phyloP scores from a whole-genome alignment of 2,888 invertebrate species.

The Meghimatium bilineatum region DNA sequence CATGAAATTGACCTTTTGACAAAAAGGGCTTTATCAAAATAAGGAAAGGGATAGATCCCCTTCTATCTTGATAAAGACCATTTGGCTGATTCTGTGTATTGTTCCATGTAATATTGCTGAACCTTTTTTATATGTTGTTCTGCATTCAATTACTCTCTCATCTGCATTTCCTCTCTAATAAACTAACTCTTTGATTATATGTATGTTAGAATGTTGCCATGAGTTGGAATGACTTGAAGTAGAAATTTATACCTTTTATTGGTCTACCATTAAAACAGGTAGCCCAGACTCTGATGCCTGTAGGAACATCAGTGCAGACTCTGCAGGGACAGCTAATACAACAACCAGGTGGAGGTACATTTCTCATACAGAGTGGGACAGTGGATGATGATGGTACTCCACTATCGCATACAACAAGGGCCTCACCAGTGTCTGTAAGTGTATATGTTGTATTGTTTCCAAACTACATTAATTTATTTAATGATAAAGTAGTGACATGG shows the following conservation, averaged over 20 bases:
- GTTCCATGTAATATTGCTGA: no score
- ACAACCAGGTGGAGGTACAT: constrained; percentile 78
- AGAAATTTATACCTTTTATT: not conserved
- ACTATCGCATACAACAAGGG: constrained; percentile 87
- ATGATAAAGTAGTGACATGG: not conserved
- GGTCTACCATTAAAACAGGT: constrained; percentile 41
- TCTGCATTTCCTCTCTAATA: no score
- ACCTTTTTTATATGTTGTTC: no score
- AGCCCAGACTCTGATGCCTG: constrained; percentile 60
- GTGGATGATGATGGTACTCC: constrained; percentile 80
- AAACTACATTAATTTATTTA: not conserved
- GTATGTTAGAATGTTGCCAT: no score
- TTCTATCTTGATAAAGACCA: no score
- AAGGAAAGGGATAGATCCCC: no score
- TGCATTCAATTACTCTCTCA: no score
- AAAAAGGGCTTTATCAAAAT: no score
- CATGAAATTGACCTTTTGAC: no score
- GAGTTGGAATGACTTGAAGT: no score
- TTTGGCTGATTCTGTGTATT: no score
- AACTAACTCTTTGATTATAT: no score
- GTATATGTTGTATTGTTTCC: not conserved
- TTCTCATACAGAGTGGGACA: constrained; percentile 83
- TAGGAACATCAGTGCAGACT: constrained; percentile 65
- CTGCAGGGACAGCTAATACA: constrained; percentile 76
- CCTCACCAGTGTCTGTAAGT: constrained; percentile 94